Evolutionary conservation across 2,888 invertebrate species (phyloP).

Genomic region (Eremobia ochroleuca): DNA sequence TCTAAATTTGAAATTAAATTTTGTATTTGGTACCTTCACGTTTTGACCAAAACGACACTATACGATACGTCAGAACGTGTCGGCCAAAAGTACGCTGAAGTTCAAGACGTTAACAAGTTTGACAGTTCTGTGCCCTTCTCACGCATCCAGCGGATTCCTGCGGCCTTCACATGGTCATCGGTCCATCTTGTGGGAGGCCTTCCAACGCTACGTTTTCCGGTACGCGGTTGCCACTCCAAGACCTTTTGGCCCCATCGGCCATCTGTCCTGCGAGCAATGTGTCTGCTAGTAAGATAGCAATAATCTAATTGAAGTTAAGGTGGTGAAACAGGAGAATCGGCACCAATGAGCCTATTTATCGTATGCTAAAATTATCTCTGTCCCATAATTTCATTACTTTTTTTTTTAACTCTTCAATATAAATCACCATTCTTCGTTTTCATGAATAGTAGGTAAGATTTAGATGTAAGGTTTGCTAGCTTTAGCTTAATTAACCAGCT

Average conservation of each 20-base stretch:
- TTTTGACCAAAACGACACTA: neutral
- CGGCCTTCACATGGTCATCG: too few relatives aligned
- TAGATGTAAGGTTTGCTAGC: constrained; percentile 45
- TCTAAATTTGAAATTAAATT: too few relatives aligned
- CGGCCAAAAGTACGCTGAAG: neutral
- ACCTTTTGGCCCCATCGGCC: neutral
- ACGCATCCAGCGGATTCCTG: too few relatives aligned
- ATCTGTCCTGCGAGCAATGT: neutral
- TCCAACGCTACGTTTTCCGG: neutral
- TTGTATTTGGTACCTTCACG: too few relatives aligned
- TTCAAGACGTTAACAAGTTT: neutral
- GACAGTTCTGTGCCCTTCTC: neutral
- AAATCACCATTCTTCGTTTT: neutral
- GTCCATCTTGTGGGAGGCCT: neutral
- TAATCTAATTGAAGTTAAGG: neutral
- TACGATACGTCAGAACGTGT: too few relatives aligned
- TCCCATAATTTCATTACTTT: neutral
- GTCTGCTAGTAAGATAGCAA: constrained; percentile 1
- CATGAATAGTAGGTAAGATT: constrained; percentile 29
- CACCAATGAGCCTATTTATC: neutral
- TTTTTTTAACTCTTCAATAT: neutral
- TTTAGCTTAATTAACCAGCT: constrained; percentile 43
- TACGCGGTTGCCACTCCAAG: neutral
- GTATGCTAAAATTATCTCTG: neutral
- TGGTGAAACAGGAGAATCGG: neutral